Evolutionary conservation across 2,888 invertebrate species (phyloP), one percentile per base, ranked within the genome.

Genomic region (Lysandra bellargus): DNA sequence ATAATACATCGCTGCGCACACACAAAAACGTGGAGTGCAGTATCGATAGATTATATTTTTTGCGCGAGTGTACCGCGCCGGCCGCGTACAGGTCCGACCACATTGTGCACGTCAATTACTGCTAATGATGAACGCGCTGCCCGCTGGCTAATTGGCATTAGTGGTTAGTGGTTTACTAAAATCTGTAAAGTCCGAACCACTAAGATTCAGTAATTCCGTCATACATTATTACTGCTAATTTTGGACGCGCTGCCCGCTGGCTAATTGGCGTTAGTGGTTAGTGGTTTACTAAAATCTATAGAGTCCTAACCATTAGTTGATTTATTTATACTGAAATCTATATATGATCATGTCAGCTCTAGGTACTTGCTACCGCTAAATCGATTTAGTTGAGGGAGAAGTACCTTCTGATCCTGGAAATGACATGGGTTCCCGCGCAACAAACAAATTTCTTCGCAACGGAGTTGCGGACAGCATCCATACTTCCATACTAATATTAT

Each of bases 101-200:
- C 93, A 91, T 92, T 92, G 92, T 92, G 86, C 86, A 91, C 90
- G 92, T 92, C 92, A 94, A 94, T 94, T 94, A 94, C 89, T 85
- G 89, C 87, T 93, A 93, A 93, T 93, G 92, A 92, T 90, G 90
- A 77, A 79, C 79, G 49, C 75, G 23, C 40, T 72, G 23, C 23
- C 49, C n/a, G 49, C 44, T 53, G 30, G 23, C 2, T 30, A 12
- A 74, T n/a, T 30, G 64, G 64, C 23, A 9, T 64, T 64, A 64
- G 64, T 9, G 64, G 64, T 30, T 9, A 64, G 57, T 57, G 57
- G 57, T 57, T n/a, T 53, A 14, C 53, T 53, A 53, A 53, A 53
- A 53, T 53, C 53, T 53, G 2, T 53, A 53, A 6, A 40, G 40
- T 1, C 40, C 53, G n/a, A 60, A 37, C 37, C 37, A 37, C 37